A percentile compares a stretch with the other conserved stretches of the same genome.
phyloP scores from a whole-genome alignment of 1,140 invertebrate species.

The Bombus superbus region DNA sequence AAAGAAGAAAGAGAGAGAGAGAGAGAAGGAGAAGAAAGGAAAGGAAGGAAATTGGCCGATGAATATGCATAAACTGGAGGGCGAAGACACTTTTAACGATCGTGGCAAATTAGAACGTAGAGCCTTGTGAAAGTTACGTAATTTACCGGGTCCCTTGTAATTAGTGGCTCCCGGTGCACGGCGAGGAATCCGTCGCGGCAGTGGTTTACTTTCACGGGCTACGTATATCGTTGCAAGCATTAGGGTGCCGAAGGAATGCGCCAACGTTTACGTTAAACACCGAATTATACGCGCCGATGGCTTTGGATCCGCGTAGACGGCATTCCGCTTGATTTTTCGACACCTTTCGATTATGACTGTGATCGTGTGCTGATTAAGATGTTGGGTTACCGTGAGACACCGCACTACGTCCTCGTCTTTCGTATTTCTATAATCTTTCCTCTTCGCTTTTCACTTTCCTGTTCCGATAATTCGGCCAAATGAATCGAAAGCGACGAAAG shows the following conservation, averaged over 20 bases:
- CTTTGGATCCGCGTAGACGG: not conserved
- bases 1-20: not conserved
- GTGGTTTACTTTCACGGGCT: constrained; percentile 47
- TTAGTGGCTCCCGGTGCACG: constrained; percentile 49
- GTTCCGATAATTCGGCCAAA: too few relatives aligned
- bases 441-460: too few relatives aligned
- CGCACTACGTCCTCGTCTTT: too few relatives aligned
- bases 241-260: constrained; percentile 50
- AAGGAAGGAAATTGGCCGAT: constrained; percentile 39
- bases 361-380: too few relatives aligned
- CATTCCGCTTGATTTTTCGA: constrained; percentile 3
- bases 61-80: constrained; percentile 66
- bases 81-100: constrained; percentile 66
- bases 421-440: too few relatives aligned
- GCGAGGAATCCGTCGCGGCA: constrained; percentile 44
- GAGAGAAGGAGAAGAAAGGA: too few relatives aligned
- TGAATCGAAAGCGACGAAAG: too few relatives aligned
- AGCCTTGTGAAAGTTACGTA: constrained; percentile 67
- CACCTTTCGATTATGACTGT: too few relatives aligned
- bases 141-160: constrained; percentile 65
- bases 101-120: constrained; percentile 70
- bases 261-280: constrained; percentile 35
- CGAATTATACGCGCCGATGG: constrained; percentile 17
- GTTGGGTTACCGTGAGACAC: too few relatives aligned
- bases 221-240: constrained; percentile 68